Conservation (phyloP, 2,113 vertebrate genomes). For the Strix aluco region DNA sequence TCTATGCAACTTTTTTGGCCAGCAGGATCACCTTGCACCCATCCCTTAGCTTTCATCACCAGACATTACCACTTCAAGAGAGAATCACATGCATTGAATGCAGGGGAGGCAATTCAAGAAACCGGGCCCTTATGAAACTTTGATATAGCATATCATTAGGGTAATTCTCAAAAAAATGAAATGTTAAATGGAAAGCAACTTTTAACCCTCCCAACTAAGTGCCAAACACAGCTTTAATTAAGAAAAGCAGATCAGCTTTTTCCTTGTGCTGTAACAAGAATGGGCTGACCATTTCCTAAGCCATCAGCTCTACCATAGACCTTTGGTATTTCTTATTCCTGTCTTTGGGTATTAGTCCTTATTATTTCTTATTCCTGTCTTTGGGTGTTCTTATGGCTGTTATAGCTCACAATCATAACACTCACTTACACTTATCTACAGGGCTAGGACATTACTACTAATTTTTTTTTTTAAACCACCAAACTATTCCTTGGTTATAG, state of each 20-base stretch:
- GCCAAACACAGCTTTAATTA: neutral
- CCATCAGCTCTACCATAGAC: neutral
- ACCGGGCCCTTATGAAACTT: neutral
- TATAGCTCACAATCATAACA: neutral
- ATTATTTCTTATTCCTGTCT: neutral
- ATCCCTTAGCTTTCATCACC: slow-evolving; percentile 28
- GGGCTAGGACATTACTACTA: neutral
- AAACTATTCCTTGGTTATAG: neutral
- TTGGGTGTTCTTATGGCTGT: neutral
- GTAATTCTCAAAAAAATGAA: neutral
- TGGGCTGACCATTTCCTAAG: neutral
- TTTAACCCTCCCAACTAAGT: neutral
- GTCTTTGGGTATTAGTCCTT: neutral
- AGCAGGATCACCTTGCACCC: slow-evolving; percentile 1
- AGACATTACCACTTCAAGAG: slow-evolving; percentile 28
- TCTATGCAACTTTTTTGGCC: slow-evolving; percentile 10
- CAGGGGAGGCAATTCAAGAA: neutral
- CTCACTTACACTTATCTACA: neutral
- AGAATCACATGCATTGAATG: neutral
- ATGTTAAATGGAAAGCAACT: neutral
- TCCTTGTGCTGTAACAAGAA: neutral
- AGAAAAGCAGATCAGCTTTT: neutral
- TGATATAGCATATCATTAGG: neutral
- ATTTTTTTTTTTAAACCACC: neutral
- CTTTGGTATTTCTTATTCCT: neutral